These are phyloP conservation scores for Eumaeus atala DNA, from an alignment of 1,140 invertebrate species.

Conservation along the genomic window DNA sequence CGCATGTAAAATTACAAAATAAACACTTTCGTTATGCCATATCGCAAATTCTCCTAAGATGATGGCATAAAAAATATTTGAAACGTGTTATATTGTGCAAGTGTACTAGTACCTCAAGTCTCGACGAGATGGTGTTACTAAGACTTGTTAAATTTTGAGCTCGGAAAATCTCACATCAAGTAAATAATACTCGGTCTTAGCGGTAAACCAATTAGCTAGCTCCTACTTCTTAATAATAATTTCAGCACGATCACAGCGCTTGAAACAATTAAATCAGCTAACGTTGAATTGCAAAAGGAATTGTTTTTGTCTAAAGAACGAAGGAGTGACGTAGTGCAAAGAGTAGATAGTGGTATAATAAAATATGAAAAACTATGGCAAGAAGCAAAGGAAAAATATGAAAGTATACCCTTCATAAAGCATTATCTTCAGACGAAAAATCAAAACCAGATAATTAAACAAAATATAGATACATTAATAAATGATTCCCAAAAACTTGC, in stretches of 20 bases:
- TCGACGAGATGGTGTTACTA: no score
- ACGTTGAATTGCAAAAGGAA: slow-evolving; percentile 51
- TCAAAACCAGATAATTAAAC: slow-evolving; percentile 25
- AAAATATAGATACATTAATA: slow-evolving; percentile 29
- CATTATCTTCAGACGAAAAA: slow-evolving; percentile 32
- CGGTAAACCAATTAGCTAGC: no score
- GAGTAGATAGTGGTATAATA: slow-evolving; percentile 35
- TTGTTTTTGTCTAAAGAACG: slow-evolving; percentile 38
- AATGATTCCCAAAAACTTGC: slow-evolving; percentile 28
- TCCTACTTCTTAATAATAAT: slow-evolving; percentile 8
- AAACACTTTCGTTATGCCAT: no score
- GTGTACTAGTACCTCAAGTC: no score
- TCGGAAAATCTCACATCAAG: no score
- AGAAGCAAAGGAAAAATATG: slow-evolving; percentile 42
- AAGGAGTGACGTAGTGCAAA: slow-evolving; percentile 32
- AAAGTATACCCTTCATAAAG: slow-evolving; percentile 47
- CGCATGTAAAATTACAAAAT: no score
- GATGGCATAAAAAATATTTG: no score
- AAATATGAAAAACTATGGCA: slow-evolving; percentile 53
- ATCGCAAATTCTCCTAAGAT: no score
- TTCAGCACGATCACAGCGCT: slow-evolving; percentile 37
- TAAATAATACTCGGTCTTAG: no score
- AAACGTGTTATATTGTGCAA: no score
- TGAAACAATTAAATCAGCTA: slow-evolving; percentile 44
- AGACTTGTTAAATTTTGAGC: no score